These are phyloP conservation scores for Limnothrissa miodon DNA, from an alignment of 2,113 vertebrate species.

Conservation along the genomic window DNA sequence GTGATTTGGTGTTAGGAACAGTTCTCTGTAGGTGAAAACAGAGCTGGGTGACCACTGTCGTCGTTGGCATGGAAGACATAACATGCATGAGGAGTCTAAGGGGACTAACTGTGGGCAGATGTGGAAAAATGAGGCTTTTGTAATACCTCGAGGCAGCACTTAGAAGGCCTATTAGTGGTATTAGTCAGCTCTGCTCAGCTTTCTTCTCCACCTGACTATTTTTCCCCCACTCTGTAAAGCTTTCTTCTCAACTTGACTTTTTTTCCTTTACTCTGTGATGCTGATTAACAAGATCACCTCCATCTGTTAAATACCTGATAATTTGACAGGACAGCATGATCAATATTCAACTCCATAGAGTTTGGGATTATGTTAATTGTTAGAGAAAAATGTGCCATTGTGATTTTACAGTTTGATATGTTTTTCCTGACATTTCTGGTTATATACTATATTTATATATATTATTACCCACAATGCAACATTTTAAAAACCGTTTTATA, in stretches of 20 bases:
- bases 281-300: constrained; percentile 10
- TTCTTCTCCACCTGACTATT: background rate
- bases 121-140: constrained; percentile 9
- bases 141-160: constrained; percentile 4
- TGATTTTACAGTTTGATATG: background rate
- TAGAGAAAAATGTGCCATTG: background rate
- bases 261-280: background rate
- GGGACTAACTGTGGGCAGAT: constrained; percentile 16
- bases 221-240: too few species aligned
- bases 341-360: background rate
- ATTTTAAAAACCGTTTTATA: background rate
- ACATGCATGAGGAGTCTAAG: constrained; percentile 11
- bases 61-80: background rate
- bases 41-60: background rate
- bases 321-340: constrained; percentile 1
- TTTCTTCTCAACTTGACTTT: background rate
- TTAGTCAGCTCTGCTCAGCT: constrained; percentile 14
- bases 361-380: background rate
- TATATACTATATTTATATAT: too few species aligned
- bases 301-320: constrained; percentile 7
- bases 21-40: background rate
- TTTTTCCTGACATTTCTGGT: background rate
- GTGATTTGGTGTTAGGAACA: background rate
- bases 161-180: background rate
- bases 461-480: background rate